A percentile compares a stretch with the other conserved stretches of the same genome.
Evolutionary conservation across 2,113 vertebrate species (phyloP).

Genomic region (Climacteris rufus): DNA sequence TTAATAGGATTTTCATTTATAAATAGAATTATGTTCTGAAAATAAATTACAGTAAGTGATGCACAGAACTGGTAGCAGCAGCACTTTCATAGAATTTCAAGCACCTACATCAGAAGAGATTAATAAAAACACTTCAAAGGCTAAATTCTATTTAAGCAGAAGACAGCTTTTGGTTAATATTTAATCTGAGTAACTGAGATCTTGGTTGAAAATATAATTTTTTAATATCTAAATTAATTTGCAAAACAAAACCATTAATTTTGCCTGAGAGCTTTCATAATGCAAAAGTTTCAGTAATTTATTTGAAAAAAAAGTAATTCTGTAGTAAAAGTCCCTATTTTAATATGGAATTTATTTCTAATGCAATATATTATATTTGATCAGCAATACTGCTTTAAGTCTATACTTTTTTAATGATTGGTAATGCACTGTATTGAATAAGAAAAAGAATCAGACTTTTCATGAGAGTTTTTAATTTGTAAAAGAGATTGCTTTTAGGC

Average conservation of each 20-base stretch:
- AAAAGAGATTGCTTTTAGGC: not conserved
- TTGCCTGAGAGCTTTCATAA: constrained; percentile 78
- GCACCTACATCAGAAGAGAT: constrained; percentile 83
- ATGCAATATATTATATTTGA: constrained; percentile 73
- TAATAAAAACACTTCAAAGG: constrained; percentile 91
- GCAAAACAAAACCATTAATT: constrained; percentile 88
- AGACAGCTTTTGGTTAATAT: constrained; percentile 87
- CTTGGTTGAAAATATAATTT: constrained; percentile 91
- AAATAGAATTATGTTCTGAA: constrained; percentile 98
- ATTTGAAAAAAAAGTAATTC: constrained; percentile 74
- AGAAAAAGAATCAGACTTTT: constrained; percentile 5
- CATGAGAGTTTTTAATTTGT: not conserved
- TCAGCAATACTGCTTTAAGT: constrained; percentile 54
- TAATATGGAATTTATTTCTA: constrained; percentile 75
- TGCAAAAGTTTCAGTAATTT: constrained; percentile 82
- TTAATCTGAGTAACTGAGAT: constrained; percentile 90
- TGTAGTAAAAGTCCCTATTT: constrained; percentile 68
- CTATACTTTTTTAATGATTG: constrained; percentile 16
- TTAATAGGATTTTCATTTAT: constrained; percentile 99
- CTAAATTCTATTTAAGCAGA: constrained; percentile 86
- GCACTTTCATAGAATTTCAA: constrained; percentile 83
- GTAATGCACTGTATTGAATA: not conserved
- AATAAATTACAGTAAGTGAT: constrained; percentile 98
- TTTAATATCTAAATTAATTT: constrained; percentile 91
- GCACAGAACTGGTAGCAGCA: constrained; percentile 79